Conservation (phyloP, 64 coral and sea anemone genomes). For the Porites lutea region DNA sequence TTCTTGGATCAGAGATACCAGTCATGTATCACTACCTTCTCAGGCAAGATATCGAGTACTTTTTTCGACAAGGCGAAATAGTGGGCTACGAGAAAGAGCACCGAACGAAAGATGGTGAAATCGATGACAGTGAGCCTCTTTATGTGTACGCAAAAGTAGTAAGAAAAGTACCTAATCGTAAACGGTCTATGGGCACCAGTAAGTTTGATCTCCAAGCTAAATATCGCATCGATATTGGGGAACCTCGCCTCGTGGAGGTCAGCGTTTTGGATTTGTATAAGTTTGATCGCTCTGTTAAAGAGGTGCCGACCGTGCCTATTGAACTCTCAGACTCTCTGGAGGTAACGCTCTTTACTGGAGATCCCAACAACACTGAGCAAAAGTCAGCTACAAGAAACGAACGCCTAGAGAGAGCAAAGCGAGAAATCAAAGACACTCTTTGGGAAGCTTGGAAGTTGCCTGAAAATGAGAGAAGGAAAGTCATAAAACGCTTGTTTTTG, state of each 20-base stretch:
- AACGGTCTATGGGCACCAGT: slow-evolving; percentile 27
- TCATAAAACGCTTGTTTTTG: slow-evolving; percentile 88
- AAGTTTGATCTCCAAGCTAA: slow-evolving; percentile 86
- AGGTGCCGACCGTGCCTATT: slow-evolving; percentile 26
- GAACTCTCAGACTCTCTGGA: slow-evolving; percentile 75
- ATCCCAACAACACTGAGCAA: slow-evolving; percentile 51
- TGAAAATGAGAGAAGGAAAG: slow-evolving; percentile 85
- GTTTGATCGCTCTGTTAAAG: slow-evolving; percentile 85
- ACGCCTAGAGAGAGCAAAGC: slow-evolving; percentile 82
- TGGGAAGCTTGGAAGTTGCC: slow-evolving; percentile 97
- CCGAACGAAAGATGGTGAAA: slow-evolving; percentile 61
- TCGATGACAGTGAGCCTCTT: slow-evolving; percentile 83
- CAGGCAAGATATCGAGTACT: slow-evolving; percentile 91
- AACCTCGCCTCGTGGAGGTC: slow-evolving; percentile 87
- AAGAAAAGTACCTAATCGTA: slow-evolving; percentile 74
- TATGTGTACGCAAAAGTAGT: slow-evolving; percentile 96
- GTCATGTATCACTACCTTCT: slow-evolving; percentile 95
- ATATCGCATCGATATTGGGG: slow-evolving; percentile 96
- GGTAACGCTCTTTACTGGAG: slow-evolving; percentile 77
- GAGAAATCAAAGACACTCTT: slow-evolving; percentile 93
- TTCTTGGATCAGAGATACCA: slow-evolving; percentile 90
- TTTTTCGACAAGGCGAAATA: slow-evolving; percentile 92
- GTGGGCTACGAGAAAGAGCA: slow-evolving; percentile 93
- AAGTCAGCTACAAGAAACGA: slow-evolving; percentile 69
- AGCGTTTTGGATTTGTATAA: slow-evolving; percentile 95